Evolutionary conservation across 2,888 invertebrate genomes (phyloP), one percentile per base, ranked within the genome.

Genomic region (Hirtodrosophila trivittata): DNA sequence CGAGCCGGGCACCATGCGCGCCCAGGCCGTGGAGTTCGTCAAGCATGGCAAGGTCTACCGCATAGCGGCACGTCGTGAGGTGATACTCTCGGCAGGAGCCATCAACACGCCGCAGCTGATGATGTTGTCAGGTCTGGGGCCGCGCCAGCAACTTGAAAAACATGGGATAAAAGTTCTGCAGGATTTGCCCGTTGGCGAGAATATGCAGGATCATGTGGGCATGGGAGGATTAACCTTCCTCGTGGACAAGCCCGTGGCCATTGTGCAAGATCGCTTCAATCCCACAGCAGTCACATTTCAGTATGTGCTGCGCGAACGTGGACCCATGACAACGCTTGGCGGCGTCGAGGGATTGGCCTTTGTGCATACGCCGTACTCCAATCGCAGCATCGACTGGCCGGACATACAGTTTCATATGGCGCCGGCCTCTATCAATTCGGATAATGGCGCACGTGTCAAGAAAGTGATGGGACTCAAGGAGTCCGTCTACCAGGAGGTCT

Each of bases 381-480:
- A 97, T 83, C 91, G 92, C 43, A 93, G 95, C 1, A 93, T 94
- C 1, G 93, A 94, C 66, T 96, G 95, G 93, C 97, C 97, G 0
- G 97, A 97, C 80, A 94, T 97, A 39, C 97, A 97, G 82, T 96
- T 97, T 81, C 97, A 97, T 86, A 97, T 97, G 95, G 97, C 97
- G 1, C 97, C 97, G 0, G 96, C 97, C 0, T 96, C 95, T 0
- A 94, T 96, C 33, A 95, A 95, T 57, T 96, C 96, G 0, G 96
- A 96, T 86, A 94, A 93, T 52, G 95, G 95, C 0, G 93, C 93
- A 47, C 92, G 96, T 86, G 94, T 95, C 0, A 91, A 94, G 88
- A 94, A 96, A 91, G 95, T 96, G 18, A 90, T 96, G 21, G 96
- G 96, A 0, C 90, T 97, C 0, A 96, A 95, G 32, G 96, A 97